Base-by-base conservation (phyloP, 2,888 invertebrate species). In the Drosophila algonquin region DNA sequence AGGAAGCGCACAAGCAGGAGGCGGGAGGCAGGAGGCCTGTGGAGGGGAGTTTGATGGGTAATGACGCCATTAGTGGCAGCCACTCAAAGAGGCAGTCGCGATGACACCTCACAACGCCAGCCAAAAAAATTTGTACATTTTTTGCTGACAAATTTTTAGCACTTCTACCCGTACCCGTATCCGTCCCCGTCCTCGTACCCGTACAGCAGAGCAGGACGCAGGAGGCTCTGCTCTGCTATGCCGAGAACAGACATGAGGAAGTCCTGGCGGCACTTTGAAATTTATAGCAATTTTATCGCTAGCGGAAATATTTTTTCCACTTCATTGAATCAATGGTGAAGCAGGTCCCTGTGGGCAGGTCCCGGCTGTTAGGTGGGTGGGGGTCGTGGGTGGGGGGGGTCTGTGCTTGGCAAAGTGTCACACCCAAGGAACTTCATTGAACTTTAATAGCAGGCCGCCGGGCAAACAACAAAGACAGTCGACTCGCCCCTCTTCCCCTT, bases 41-140 rank as follows among this genome's bases (percentile, higher is more conserved):
- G 12, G 2, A 14, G 9, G 12, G 46, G 40, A 61, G 55, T 71
- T 71, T 68, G 62, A 57, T 76, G 80, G 78, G 80, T 81, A 85
- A 85, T 84, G 83, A 73, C 75, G 78, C 83, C 81, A 85, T 84
- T 84, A 84, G 85, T 81, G 75, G 72, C 83, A 83, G 81, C 81
- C 81, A 79, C 82, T 80, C 85, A 77, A 75, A 77, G 59, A 62
- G 55, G 69, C 57, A 16, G 48, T 55, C 72, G 64, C 71, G 72
- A 71, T 72, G 72, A 72, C 72, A 72, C 71, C 72, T 72, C 72
- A 64, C 64, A 64, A 52, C 18, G 57, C 57, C 64, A 40, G 57
- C 57, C 64, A 40, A 45, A 30, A 44, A 65, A 52, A 65, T 55
- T 72, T 44, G 47, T 35, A n/a, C 48, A 48, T 52, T 58, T 50